Evolutionary conservation across 2,113 vertebrate species (phyloP), one percentile per base, ranked within the genome.

Genomic region (Datnioides undecimradiatus): DNA sequence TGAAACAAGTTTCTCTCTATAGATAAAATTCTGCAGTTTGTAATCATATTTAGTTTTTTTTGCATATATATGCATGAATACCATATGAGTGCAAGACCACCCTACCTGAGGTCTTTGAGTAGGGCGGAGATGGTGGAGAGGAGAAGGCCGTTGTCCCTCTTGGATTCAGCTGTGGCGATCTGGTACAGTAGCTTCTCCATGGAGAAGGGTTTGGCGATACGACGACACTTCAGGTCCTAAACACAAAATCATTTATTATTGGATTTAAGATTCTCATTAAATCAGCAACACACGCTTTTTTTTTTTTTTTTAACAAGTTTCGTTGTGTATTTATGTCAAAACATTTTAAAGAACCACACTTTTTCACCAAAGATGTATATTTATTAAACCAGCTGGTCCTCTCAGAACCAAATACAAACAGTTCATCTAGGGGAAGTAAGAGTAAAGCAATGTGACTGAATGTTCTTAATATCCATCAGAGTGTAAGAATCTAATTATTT

Each of bases 121-220:
- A 98, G 97, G 88, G 96, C 89, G 46, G 98, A 97, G 95, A 99
- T 97, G 57, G 97, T 96, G 90, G 95, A 96, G 92, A 99, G 97
- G 87, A 97, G 96, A 46, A 97, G 95, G n/a, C 96, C 95, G 0
- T 99, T 99, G 83, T 99, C 98, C 88, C 98, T 97, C 82, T 99
- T 99, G 11, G 97, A 97, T 91, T 99, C 98, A 0, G 97, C 97
- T 5, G 97, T 97, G 88, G 98, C 98, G 57, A 99, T 97, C 95
- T 99, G 98, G 94, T 99, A 99, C 76, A 99, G 97, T 87, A 99
- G 90, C 95, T 99, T 99, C 92, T 99, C 98, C 97, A 99, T 99
- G 68, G 98, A 99, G 91, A 99, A 99, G 19, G 98, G 97, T 92
- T 99, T 99, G 77, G 98, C 97, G 91, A 99, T 98, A 76, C 92